Conservation (phyloP, 2,888 invertebrate species). For the Acholoe squamosa region DNA sequence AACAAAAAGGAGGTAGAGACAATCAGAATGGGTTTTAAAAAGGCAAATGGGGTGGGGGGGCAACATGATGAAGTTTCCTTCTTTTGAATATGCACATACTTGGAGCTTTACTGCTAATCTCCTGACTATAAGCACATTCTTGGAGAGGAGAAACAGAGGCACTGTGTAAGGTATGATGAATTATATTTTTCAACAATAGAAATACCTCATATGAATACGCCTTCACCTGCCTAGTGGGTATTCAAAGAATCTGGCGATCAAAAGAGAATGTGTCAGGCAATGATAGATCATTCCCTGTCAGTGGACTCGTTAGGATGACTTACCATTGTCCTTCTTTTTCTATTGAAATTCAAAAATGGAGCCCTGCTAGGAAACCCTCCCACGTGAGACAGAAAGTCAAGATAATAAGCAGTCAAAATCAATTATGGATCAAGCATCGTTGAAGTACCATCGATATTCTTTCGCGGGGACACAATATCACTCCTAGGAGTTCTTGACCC, state of each 20-base stretch:
- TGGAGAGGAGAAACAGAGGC: slow-evolving; percentile 58
- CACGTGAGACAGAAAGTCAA: slow-evolving; percentile 22
- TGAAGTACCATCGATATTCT: slow-evolving; percentile 32
- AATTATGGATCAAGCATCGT: slow-evolving; percentile 51
- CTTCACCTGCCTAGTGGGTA: slow-evolving; percentile 50
- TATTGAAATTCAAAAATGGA: slow-evolving; percentile 59
- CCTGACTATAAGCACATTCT: slow-evolving; percentile 56
- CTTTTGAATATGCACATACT: slow-evolving; percentile 61
- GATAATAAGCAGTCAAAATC: slow-evolving; percentile 57
- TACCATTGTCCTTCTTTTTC: slow-evolving; percentile 57
- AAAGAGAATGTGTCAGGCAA: slow-evolving; percentile 49
- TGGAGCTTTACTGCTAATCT: slow-evolving; percentile 37
- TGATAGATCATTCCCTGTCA: slow-evolving; percentile 58
- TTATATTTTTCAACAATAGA: slow-evolving; percentile 55
- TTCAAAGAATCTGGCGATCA: slow-evolving; percentile 62
- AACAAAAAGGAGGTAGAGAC: slow-evolving; percentile 29
- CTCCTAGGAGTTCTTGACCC: slow-evolving; percentile 46
- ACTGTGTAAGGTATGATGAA: slow-evolving; percentile 55
- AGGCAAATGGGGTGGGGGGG: slow-evolving; percentile 7
- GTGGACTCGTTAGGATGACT: slow-evolving; percentile 35
- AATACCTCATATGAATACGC: slow-evolving; percentile 55
- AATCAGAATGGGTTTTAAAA: slow-evolving; percentile 17
- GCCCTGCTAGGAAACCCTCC: slow-evolving; percentile 8
- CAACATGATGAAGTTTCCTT: slow-evolving; percentile 54
- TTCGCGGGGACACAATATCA: slow-evolving; percentile 20